These are phyloP conservation scores for Brevimyrus niger DNA, from an alignment of 2,113 vertebrate genomes.

Conservation along the genomic window DNA sequence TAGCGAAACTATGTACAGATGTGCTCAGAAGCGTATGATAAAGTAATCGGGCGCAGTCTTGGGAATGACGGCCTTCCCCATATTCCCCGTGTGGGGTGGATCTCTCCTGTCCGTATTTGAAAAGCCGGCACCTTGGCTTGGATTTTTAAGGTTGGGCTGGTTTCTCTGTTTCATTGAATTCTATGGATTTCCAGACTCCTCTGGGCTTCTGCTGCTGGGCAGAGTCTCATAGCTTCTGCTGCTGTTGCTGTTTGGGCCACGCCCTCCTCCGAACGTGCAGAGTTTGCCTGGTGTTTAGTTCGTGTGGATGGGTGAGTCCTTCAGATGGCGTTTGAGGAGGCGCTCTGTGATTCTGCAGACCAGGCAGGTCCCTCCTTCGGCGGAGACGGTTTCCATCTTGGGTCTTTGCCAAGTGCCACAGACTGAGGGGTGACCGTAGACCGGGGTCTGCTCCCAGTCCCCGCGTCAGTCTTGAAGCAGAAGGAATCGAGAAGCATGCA, in stretches of 20 bases:
- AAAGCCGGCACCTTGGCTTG: not conserved
- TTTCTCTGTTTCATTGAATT: conserved; percentile 11
- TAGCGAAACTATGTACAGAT: not conserved
- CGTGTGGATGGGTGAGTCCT: not conserved
- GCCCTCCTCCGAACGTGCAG: not conserved
- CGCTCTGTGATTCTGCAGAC: not conserved
- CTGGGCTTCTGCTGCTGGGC: not conserved
- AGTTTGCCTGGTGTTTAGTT: not conserved
- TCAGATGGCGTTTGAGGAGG: not conserved
- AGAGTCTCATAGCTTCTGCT: not conserved
- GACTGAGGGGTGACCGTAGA: not conserved
- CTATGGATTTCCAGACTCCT: not conserved
- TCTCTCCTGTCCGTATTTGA: not conserved
- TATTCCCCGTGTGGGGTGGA: not conserved
- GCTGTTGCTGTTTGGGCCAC: not conserved
- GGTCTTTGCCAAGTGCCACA: not conserved
- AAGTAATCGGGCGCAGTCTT: not conserved
- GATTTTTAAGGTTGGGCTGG: not conserved
- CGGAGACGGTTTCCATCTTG: not conserved
- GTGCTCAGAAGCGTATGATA: not conserved
- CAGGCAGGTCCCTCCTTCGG: not conserved
- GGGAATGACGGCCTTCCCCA: not conserved
- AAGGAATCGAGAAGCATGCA: not conserved
- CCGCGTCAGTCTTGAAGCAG: not conserved
- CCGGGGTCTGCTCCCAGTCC: not conserved